Percentiles rank a stretch among this genome's conserved stretches.
These are phyloP conservation scores for Pocillopora meandrina DNA, from an alignment of 92 coral and sea anemone species.

Conservation along the genomic window DNA sequence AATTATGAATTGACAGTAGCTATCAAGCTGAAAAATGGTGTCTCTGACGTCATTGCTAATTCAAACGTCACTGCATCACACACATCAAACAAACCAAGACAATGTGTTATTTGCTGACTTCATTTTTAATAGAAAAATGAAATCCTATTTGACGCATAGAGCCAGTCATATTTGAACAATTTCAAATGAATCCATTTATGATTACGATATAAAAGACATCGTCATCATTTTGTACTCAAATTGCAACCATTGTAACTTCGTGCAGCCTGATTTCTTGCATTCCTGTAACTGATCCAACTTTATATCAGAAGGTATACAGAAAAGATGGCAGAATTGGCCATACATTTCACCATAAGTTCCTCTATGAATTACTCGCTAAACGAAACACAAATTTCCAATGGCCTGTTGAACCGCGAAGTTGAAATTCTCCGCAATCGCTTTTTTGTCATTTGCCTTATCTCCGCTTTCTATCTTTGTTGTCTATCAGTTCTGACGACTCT, in stretches of 20 bases:
- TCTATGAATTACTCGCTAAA: constrained; percentile 31
- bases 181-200: not conserved
- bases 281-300: not conserved
- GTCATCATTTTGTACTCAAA: not conserved
- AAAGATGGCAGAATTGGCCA: not conserved
- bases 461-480: constrained; percentile 57
- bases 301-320: not conserved
- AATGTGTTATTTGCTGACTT: constrained; percentile 13
- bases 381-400: constrained; percentile 1
- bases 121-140: constrained; percentile 9
- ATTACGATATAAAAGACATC: not conserved
- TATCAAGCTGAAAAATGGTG: not conserved
- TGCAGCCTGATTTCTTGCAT: not conserved
- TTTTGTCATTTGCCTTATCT: constrained; percentile 42
- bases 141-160: constrained; percentile 6
- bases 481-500: constrained; percentile 54
- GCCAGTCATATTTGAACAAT: constrained; percentile 19
- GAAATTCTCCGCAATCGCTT: constrained; percentile 42
- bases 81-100: constrained; percentile 16
- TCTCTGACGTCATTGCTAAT: constrained; percentile 2
- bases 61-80: not conserved
- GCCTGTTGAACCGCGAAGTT: not conserved
- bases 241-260: not conserved
- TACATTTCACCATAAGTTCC: not conserved
- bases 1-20: too few relatives aligned